Evolutionary conservation across 2,797 vertebrate genomes (phyloP).

Genomic region (Hippopotamyrus pictus): DNA sequence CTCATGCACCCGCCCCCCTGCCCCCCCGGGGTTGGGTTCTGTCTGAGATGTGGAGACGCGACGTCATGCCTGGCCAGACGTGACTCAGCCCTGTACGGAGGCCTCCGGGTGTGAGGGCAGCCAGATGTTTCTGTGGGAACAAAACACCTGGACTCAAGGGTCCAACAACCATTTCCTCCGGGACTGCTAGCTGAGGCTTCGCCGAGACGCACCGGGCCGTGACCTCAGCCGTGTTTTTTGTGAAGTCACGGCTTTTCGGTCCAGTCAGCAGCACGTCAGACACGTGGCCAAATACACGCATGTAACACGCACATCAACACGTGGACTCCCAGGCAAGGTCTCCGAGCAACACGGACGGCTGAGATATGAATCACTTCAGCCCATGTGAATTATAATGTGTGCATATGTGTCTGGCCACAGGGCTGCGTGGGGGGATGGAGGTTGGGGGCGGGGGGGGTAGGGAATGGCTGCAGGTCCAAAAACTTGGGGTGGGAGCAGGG

Average conservation of each 20-base stretch:
- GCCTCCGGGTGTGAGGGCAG: background rate
- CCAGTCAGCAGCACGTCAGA: background rate
- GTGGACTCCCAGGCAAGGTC: background rate
- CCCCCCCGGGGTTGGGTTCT: background rate
- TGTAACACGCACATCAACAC: background rate
- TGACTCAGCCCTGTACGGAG: background rate
- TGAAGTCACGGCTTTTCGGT: background rate
- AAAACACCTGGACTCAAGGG: background rate
- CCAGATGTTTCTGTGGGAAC: conserved; percentile 6
- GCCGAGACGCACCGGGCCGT: background rate
- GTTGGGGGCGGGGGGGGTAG: background rate
- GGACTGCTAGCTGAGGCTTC: background rate
- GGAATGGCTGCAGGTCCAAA: background rate
- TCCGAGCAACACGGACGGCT: background rate
- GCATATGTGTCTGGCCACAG: background rate
- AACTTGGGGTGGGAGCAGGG: background rate
- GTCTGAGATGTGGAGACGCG: background rate
- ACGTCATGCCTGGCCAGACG: conserved; percentile 3
- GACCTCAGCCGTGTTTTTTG: background rate
- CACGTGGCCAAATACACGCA: background rate
- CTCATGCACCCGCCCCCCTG: background rate
- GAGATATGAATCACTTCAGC: background rate
- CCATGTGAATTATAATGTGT: background rate
- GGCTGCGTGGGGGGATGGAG: background rate
- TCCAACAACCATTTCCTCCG: background rate